A percentile compares a stretch with the other conserved stretches of the same genome.
Conservation (phyloP, 2,888 invertebrate genomes). For the Kuschelorhynchus macadamiae region DNA sequence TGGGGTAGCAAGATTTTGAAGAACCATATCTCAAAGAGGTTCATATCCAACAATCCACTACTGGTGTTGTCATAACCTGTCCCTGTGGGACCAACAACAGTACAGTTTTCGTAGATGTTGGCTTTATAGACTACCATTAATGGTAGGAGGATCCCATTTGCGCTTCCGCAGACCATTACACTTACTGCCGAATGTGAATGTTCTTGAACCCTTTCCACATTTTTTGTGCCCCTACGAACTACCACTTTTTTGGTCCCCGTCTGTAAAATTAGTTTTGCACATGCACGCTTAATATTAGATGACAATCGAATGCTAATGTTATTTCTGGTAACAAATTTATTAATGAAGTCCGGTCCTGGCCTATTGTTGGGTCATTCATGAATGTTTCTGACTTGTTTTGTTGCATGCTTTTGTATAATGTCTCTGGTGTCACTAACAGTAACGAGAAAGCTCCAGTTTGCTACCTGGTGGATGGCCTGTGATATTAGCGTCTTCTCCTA, state of each 20-base stretch:
- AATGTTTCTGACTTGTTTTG: too few species aligned
- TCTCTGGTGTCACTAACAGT: too few species aligned
- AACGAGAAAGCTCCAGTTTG: too few species aligned
- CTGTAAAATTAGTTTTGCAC: too few species aligned
- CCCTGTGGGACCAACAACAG: not conserved
- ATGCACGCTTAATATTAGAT: too few species aligned
- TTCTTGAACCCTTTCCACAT: constrained; percentile 14
- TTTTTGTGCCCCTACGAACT: constrained; percentile 3
- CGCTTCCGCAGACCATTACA: constrained; percentile 18
- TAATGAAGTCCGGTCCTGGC: too few species aligned
- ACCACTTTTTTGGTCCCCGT: constrained; percentile 6
- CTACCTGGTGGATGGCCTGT: too few species aligned
- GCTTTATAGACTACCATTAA: constrained; percentile 11
- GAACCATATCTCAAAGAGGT: not conserved
- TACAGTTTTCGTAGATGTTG: not conserved
- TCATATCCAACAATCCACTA: not conserved
- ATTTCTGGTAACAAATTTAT: too few species aligned
- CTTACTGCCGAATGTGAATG: constrained; percentile 12
- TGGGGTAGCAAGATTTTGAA: not conserved
- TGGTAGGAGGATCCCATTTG: constrained; percentile 1
- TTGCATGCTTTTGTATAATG: too few species aligned
- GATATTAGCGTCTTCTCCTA: too few species aligned
- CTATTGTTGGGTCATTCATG: too few species aligned
- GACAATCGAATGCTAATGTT: too few species aligned
- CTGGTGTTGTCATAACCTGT: not conserved